Conservation (phyloP, 2,888 invertebrate genomes). For the Orthosia gothica region DNA sequence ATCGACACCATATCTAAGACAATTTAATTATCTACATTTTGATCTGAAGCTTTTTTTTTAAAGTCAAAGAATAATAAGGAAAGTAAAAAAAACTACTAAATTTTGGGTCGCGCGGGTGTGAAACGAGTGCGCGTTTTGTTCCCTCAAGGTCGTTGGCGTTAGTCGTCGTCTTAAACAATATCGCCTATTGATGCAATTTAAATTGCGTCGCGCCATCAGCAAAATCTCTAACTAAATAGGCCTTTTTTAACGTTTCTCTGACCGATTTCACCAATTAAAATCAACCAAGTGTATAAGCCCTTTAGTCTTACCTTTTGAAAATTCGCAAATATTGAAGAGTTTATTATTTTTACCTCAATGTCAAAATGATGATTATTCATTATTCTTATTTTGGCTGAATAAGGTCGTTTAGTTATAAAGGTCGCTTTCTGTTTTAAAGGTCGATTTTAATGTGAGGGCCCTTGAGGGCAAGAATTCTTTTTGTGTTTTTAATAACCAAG, state of each 20-base stretch:
- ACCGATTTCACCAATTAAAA: not conserved
- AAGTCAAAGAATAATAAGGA: too few species aligned
- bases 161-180: too few species aligned
- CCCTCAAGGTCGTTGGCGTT: too few species aligned
- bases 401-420: conserved; percentile 32
- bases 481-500: conserved; percentile 1
- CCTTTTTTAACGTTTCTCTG: not conserved
- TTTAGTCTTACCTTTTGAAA: not conserved
- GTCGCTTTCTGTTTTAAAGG: conserved; percentile 40
- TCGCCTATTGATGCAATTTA: too few species aligned
- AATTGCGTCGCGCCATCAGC: too few species aligned
- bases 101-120: too few species aligned
- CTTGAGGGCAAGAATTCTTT: not conserved
- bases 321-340: conserved; percentile 8
- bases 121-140: too few species aligned
- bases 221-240: too few species aligned
- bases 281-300: not conserved
- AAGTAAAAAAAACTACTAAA: too few species aligned
- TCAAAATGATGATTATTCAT: conserved; percentile 19
- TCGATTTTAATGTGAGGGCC: conserved; percentile 13
- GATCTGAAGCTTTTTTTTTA: too few species aligned
- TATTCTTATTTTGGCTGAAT: not conserved
- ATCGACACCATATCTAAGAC: too few species aligned
- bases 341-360: conserved; percentile 16
- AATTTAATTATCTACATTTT: too few species aligned